A percentile compares a stretch with the other conserved stretches of the same genome.
phyloP scores from a whole-genome alignment of 2,888 invertebrate genomes.

The Lasioglossum calceatum region DNA sequence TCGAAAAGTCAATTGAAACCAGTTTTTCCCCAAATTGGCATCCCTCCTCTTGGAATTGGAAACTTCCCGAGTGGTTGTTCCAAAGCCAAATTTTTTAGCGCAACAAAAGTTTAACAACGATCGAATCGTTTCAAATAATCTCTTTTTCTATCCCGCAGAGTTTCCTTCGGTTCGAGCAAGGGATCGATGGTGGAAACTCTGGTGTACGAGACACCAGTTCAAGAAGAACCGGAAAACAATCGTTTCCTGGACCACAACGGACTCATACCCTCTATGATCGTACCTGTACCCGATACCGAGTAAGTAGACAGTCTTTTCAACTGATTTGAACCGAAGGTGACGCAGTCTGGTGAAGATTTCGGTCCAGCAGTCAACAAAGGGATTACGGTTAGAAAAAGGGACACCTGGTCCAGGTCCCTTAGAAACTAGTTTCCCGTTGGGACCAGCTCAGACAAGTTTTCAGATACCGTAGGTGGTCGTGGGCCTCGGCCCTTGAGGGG shows the following conservation, averaged over 20 bases:
- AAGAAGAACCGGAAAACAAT: slow-evolving; percentile 91
- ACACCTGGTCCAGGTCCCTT: not conserved
- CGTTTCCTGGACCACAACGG: slow-evolving; percentile 84
- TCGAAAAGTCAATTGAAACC: not conserved
- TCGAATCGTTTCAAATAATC: not conserved
- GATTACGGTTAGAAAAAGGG: not conserved
- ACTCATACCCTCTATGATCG: slow-evolving; percentile 79
- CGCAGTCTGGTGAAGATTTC: not conserved
- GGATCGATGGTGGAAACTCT: slow-evolving; percentile 98
- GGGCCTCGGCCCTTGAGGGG: not conserved
- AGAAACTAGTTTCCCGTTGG: not conserved
- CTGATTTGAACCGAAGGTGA: not conserved
- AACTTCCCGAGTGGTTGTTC: not conserved
- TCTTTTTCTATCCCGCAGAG: slow-evolving; percentile 87
- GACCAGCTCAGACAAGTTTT: not conserved
- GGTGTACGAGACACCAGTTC: slow-evolving; percentile 92
- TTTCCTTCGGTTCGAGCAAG: slow-evolving; percentile 97
- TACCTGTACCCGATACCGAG: slow-evolving; percentile 83
- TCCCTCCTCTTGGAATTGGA: too few species aligned
- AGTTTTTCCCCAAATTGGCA: not conserved
- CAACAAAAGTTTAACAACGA: not conserved
- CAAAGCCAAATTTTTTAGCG: not conserved
- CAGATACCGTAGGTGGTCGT: not conserved
- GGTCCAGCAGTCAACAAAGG: not conserved
- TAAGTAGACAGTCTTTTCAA: slow-evolving; percentile 70